These are phyloP conservation scores for Drosophila sechellia DNA, from an alignment of 1,140 invertebrate species.

Conservation along the genomic window DNA sequence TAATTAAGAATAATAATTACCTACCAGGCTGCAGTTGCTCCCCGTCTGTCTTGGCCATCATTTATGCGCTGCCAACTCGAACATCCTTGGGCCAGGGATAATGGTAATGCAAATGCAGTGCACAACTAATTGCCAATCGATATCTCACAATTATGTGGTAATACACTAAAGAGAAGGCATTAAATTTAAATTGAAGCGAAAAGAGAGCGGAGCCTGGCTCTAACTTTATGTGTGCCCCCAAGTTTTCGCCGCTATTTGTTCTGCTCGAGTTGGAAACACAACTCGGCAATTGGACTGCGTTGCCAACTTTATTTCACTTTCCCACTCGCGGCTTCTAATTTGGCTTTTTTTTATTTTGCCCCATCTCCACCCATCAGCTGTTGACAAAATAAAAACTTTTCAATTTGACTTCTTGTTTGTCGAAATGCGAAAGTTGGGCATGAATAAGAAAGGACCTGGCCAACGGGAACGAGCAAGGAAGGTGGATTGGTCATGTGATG, in stretches of 20 bases:
- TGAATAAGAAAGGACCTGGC: slow-evolving; percentile 37
- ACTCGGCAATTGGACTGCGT: slow-evolving; percentile 33
- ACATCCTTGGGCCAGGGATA: slow-evolving; percentile 1
- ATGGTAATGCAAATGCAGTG: slow-evolving; percentile 32
- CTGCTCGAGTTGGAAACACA: slow-evolving; percentile 23
- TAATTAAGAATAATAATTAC: slow-evolving; percentile 68
- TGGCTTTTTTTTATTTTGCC: slow-evolving; percentile 38
- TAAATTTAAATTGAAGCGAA: slow-evolving; percentile 16
- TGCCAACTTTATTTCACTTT: slow-evolving; percentile 54
- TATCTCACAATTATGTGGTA: slow-evolving; percentile 27
- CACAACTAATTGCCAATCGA: slow-evolving; percentile 36
- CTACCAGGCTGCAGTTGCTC: slow-evolving; percentile 45
- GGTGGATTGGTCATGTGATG: slow-evolving; percentile 43
- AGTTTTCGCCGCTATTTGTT: slow-evolving; percentile 39
- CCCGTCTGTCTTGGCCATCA: slow-evolving; percentile 18
- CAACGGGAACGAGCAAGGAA: slow-evolving; percentile 26
- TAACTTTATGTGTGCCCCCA: slow-evolving; percentile 31
- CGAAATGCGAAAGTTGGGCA: slow-evolving; percentile 55
- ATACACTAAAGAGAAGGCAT: neutral
- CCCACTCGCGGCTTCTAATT: slow-evolving; percentile 53
- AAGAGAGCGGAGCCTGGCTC: neutral
- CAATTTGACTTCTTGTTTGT: slow-evolving; percentile 59
- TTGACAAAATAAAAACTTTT: slow-evolving; percentile 68
- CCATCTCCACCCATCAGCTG: neutral
- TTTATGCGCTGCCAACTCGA: slow-evolving; percentile 2